Evolutionary conservation across 2,888 invertebrate species (phyloP), one percentile per base, ranked within the genome.

Genomic region (Agriopis leucophaearia): DNA sequence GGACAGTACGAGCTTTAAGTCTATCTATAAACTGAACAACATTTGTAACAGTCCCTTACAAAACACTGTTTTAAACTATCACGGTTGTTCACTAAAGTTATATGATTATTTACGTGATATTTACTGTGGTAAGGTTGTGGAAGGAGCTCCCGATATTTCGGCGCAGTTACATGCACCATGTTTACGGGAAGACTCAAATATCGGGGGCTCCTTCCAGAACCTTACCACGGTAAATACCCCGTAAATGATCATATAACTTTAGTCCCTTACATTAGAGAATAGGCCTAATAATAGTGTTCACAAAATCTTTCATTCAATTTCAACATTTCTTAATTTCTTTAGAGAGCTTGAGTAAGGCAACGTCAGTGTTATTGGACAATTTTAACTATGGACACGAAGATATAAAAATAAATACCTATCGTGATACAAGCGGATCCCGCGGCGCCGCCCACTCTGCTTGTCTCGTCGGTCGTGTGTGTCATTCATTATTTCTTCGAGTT

Each of bases 401-500:
- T 65, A 60, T 36, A 60, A 65, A 54, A 59, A 65, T 59, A 54
- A 47, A 64, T 36, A 47, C n/a, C 47, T 42, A 58, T 51, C 5
- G 15, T 1, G 15, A 10, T 36, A 18, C 35, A 44, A 52, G 18
- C 42, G 55, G 40, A 10, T 10, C 52, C 36, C 52, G 52, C 38
- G 15, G 35, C 13, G 35, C 52, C 15, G 52, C 15, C 38, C 18
- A 8, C 8, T 10, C 42, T 9, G 16, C 40, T 16, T 38, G 50
- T 27, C n/a, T 13, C 50, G 12, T 15, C 38, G 16, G 6, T 16
- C 16, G 8, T 40, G 12, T 15, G 45, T 15, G 5, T 15, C 1
- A 10, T 8, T 0, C 3, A 12, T 44, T 50, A 69, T 59, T 69
- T 69, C 16, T 69, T 69, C 8, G 61, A 48, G 38, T 55, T 69